Evolutionary conservation across 35 echinoderm and acorn worm species (phyloP).

Genomic region (Nesometra sesokonis): DNA sequence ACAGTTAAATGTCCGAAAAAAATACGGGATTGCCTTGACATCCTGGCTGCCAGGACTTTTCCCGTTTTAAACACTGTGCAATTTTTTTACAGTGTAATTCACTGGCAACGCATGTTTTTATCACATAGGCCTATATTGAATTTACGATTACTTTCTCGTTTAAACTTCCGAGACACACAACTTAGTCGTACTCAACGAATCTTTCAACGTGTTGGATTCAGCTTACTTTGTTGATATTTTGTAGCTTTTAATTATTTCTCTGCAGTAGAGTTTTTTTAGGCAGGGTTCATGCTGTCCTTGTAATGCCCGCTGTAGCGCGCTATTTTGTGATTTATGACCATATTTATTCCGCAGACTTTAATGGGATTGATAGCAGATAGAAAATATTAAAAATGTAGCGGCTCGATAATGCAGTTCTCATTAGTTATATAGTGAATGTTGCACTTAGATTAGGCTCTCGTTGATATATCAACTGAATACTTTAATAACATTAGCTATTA

Average conservation of each 20-base stretch:
- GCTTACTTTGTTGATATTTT: background rate
- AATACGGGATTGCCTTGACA: too few relatives aligned
- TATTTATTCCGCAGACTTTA: background rate
- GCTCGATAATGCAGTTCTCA: background rate
- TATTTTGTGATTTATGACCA: background rate
- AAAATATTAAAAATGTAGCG: constrained; percentile 1
- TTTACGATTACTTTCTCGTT: background rate
- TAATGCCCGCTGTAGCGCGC: background rate
- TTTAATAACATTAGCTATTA: too few relatives aligned
- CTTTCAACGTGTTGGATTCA: background rate
- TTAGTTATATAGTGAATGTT: background rate
- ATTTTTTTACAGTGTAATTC: too few relatives aligned
- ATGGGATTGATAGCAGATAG: background rate
- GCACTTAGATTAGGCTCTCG: background rate
- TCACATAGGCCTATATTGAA: too few relatives aligned
- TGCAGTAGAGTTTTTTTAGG: too few relatives aligned
- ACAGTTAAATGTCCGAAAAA: too few relatives aligned
- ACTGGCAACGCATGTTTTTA: too few relatives aligned
- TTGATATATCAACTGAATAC: background rate
- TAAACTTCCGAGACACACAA: background rate
- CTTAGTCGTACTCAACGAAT: background rate
- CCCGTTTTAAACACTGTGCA: too few relatives aligned
- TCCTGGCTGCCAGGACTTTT: too few relatives aligned
- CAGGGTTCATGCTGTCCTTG: too few relatives aligned
- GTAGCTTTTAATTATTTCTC: background rate